Percentiles rank a stretch among this genome's conserved stretches.
These are phyloP conservation scores for Peucedramus taeniatus DNA, from an alignment of 2,113 vertebrate genomes.

Conservation along the genomic window DNA sequence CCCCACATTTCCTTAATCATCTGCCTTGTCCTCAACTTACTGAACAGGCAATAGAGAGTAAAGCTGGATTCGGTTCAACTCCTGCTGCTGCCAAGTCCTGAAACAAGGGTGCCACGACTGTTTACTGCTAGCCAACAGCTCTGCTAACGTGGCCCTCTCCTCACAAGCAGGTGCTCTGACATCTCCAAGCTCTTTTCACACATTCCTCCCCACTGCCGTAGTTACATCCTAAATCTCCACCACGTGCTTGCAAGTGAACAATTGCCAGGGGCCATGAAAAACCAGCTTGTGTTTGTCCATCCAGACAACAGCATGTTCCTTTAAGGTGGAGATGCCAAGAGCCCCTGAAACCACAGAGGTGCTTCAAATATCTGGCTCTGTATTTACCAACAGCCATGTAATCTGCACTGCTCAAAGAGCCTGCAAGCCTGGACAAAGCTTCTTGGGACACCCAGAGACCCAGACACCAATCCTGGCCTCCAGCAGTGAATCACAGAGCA, in stretches of 20 bases:
- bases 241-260: background rate
- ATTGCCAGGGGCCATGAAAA: background rate
- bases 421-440: background rate
- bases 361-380: background rate
- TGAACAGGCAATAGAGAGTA: slow-evolving; percentile 59
- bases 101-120: slow-evolving; percentile 63
- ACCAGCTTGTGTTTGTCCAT: rapidly evolving
- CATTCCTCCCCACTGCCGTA: background rate
- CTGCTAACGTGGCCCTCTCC: slow-evolving; percentile 31
- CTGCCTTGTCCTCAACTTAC: slow-evolving; percentile 68
- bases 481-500: background rate
- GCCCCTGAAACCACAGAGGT: background rate
- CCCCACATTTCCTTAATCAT: slow-evolving; percentile 66
- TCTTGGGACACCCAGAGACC: background rate
- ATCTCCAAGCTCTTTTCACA: slow-evolving; percentile 48
- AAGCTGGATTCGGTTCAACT: slow-evolving; percentile 49
- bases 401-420: background rate
- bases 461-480: background rate
- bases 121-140: slow-evolving; percentile 59
- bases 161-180: slow-evolving; percentile 38
- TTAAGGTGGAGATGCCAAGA: background rate
- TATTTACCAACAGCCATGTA: rapidly evolving
- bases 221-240: background rate
- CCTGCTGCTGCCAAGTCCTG: slow-evolving; percentile 58
- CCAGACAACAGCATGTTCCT: background rate